Base-by-base conservation (phyloP, 2,113 vertebrate genomes). In the Erpornis zantholeuca region DNA sequence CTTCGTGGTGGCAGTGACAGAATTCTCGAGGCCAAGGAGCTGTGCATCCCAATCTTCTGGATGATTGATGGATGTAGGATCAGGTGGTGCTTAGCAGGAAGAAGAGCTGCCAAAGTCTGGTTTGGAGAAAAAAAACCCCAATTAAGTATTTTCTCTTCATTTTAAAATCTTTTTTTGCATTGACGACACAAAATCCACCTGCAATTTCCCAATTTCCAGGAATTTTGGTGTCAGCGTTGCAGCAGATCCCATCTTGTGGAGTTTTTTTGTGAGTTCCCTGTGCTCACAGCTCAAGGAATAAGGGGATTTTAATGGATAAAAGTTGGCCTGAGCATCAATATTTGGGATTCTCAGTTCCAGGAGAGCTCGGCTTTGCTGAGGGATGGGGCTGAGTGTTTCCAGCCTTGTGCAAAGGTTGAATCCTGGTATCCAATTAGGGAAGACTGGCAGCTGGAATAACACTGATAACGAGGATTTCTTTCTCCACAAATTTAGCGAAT, bases 161-260 rank as follows among this genome's bases (percentile, higher is more conserved):
- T 45, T 59, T 35, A 24, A 35, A 36, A 3, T 15, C 9, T 60
- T 38, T 64, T 50, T 24, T 31, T 11, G 0, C 4, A 5, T 1
- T 15, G 38, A 12, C 12, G 28, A 21, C 9, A 3, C 1, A 0
- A 86, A 78, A 50, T 44, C 31, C 25, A 22, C 23, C 10, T 17
- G 28, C 40, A 60, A 52, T 87, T 56, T 10, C n/a, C 27, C 45
- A 76, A 14, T 15, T 22, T 18, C 11, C 12, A 33, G 35, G 68
- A 44, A 28, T 59, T 40, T 15, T 29, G 12, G 3, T 5, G 7
- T 8, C 0, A 3, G 36, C 25, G 18, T 20, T 17, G 16, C 53
- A 50, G 13, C 38, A 31, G 25, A 10, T 20, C 45, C 18, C 56
- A 15, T 6, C 57, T 57, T 1, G 0, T 10, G 28, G 10, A 5